Evolutionary conservation across 2,797 vertebrate species (phyloP).

Genomic region (Lutjanus argentimaculatus): DNA sequence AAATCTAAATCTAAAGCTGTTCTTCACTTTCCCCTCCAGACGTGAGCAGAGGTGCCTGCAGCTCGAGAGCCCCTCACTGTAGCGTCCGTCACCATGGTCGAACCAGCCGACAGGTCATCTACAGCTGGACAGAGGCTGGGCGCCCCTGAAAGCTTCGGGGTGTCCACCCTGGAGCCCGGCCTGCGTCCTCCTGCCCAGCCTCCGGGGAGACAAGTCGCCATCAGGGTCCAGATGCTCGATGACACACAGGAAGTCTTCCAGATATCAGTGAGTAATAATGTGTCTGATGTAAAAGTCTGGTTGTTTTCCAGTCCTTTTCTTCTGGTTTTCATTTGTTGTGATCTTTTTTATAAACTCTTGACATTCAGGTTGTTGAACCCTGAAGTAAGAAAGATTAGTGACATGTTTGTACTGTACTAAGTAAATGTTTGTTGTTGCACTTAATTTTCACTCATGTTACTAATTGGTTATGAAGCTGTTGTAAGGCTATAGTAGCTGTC

Average conservation of each 20-base stretch:
- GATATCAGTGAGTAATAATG: conserved; percentile 89
- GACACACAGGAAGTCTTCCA: conserved; percentile 96
- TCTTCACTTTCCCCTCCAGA: conserved; percentile 47
- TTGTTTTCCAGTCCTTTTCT: not conserved
- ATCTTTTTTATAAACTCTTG: too few species aligned
- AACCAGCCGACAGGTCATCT: conserved; percentile 91
- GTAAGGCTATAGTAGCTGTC: not conserved
- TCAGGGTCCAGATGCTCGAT: conserved; percentile 96
- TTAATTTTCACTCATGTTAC: not conserved
- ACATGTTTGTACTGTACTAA: not conserved
- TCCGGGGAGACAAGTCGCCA: conserved; percentile 90
- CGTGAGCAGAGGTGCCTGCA: conserved; percentile 54
- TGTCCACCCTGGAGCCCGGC: conserved; percentile 96
- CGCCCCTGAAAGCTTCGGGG: conserved; percentile 92
- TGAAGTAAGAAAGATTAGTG: not conserved
- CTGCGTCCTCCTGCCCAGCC: conserved; percentile 88
- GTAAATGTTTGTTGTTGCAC: not conserved
- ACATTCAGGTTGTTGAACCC: not conserved
- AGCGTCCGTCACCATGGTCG: conserved; percentile 87
- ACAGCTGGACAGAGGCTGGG: conserved; percentile 92
- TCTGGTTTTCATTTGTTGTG: not conserved
- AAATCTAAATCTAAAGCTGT: not conserved
- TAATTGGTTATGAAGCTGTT: not conserved
- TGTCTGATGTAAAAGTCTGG: not conserved
- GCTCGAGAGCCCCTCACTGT: conserved; percentile 18